Evolutionary conservation across 2,113 vertebrate species (phyloP).

Genomic region (Fregata magnificens): DNA sequence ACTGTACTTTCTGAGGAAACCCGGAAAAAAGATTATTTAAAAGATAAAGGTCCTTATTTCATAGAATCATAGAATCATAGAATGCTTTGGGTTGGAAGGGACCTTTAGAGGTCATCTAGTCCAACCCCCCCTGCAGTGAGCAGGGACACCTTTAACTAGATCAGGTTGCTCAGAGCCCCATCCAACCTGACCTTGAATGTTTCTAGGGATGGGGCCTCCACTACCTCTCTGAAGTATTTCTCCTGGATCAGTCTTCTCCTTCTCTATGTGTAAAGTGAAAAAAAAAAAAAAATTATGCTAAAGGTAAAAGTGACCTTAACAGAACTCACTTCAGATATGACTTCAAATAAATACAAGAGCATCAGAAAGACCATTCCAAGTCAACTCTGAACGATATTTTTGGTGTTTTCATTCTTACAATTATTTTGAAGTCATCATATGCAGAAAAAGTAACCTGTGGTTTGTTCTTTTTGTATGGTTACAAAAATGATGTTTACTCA

Average conservation of each 20-base stretch:
- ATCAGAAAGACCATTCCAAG: not conserved
- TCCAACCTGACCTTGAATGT: too few relatives aligned
- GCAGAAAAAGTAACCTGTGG: not conserved
- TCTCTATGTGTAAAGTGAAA: not conserved
- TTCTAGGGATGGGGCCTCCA: too few relatives aligned
- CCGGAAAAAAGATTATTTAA: not conserved
- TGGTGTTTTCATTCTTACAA: not conserved
- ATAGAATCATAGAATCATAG: too few relatives aligned
- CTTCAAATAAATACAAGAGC: not conserved
- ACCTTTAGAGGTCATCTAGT: too few relatives aligned
- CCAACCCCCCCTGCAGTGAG: too few relatives aligned
- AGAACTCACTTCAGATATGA: not conserved
- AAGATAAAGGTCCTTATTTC: not conserved
- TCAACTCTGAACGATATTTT: not conserved
- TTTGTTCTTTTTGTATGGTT: not conserved
- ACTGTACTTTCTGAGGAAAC: not conserved
- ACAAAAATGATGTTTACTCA: not conserved
- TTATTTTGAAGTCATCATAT: not conserved
- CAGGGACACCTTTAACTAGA: too few relatives aligned
- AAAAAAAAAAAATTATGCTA: too few relatives aligned
- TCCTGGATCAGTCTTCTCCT: not conserved
- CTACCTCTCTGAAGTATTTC: too few relatives aligned
- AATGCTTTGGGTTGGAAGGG: too few relatives aligned
- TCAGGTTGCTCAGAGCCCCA: too few relatives aligned
- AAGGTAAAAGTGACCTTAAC: not conserved